Conservation (phyloP, 2,113 vertebrate species). For the Hypanus sabinus region DNA sequence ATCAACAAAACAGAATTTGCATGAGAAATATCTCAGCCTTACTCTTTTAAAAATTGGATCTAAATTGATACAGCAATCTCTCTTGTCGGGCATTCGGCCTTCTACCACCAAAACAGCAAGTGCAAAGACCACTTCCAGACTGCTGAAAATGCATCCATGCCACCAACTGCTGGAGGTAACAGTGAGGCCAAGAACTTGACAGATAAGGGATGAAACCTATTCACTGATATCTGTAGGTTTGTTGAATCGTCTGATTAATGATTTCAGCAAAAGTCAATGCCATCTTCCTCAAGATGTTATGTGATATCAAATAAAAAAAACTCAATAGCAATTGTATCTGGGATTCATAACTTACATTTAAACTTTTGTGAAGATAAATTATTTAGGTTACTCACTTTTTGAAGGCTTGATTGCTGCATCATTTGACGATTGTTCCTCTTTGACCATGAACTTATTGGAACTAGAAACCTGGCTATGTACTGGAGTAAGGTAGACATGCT, state of each 20-base stretch:
- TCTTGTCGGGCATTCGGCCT: not conserved
- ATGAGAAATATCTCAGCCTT: not conserved
- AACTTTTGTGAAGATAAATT: not conserved
- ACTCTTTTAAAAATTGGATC: not conserved
- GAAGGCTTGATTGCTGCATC: conserved; percentile 11
- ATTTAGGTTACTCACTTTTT: conserved; percentile 18
- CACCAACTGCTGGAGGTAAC: not conserved
- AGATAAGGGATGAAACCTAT: not conserved
- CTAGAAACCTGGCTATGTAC: conserved; percentile 11
- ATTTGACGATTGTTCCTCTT: not conserved
- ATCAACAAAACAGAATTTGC: not conserved
- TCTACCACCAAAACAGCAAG: not conserved
- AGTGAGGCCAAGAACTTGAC: not conserved
- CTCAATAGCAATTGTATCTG: no score
- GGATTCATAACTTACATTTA: not conserved
- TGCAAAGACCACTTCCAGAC: not conserved
- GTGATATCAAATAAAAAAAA: not conserved
- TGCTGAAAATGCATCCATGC: not conserved
- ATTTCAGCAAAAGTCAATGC: not conserved
- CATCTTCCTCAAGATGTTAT: not conserved
- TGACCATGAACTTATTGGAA: not conserved
- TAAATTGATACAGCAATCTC: not conserved
- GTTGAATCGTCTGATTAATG: not conserved
- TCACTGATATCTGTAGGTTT: no score
- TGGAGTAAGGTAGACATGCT: not conserved